A percentile compares a stretch with the other conserved stretches of the same genome.
These are phyloP conservation scores for Lepidotrigona ventralis DNA, from an alignment of 1,140 invertebrate genomes.

Conservation along the genomic window DNA sequence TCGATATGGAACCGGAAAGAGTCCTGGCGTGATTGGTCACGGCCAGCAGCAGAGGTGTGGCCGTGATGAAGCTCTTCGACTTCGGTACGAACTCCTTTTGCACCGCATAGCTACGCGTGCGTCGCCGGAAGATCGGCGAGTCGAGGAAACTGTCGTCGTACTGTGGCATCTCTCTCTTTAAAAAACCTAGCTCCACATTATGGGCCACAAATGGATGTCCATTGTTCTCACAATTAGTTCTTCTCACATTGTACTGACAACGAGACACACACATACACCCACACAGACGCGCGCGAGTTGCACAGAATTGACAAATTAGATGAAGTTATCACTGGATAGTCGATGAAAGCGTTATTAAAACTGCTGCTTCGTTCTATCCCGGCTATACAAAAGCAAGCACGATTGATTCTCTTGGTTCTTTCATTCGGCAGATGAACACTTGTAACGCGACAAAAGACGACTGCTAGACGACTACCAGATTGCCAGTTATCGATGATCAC, in stretches of 20 bases:
- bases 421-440: not conserved
- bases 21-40: conserved; percentile 74
- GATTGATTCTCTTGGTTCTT: not conserved
- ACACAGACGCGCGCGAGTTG: too few relatives aligned
- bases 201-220: not conserved
- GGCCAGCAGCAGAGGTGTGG: conserved; percentile 75
- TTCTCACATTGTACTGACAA: not conserved
- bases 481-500: conserved; percentile 32
- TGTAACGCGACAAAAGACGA: not conserved
- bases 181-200: not conserved
- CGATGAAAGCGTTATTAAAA: too few relatives aligned
- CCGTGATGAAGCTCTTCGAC: conserved; percentile 74
- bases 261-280: too few relatives aligned
- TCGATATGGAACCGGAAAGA: conserved; percentile 72
- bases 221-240: not conserved
- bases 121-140: conserved; percentile 76
- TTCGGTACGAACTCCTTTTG: conserved; percentile 75
- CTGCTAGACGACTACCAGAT: not conserved
- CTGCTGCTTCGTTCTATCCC: too few relatives aligned
- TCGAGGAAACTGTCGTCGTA: conserved; percentile 78
- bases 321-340: not conserved
- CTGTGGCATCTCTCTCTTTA: conserved; percentile 73
- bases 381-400: too few relatives aligned
- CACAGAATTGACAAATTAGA: not conserved
- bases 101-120: conserved; percentile 77